Evolutionary conservation across 2,888 invertebrate genomes (phyloP), one percentile per base, ranked within the genome.

Genomic region (Belgica antarctica): DNA sequence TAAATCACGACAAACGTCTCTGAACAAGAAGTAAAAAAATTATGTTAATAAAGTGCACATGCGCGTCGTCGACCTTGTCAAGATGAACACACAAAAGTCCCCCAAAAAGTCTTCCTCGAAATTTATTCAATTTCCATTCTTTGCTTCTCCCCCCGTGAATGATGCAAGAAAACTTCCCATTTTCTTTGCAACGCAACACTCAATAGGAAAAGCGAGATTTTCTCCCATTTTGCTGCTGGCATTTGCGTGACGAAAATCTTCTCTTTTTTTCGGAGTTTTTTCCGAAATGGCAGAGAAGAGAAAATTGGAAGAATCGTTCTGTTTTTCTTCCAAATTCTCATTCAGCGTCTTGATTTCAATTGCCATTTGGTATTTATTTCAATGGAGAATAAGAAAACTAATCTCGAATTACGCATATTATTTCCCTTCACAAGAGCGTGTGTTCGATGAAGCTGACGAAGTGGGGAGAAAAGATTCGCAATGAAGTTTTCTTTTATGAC

Each of bases 181-280:
- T 52, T 52, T 52, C 52, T 3, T 52, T 22, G 52, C n/a, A 12
- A n/a, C 52, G 24, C 17, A 52, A n/a, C n/a, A 15, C 24, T 52
- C 52, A 52, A 52, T 52, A 25, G 59, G 27, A 59, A 27, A 59
- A 59, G 59, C 19, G 22, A 52, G 19, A 59, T 27, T 27, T 62
- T 62, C 62, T 62, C 62, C 62, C 62, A 62, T 62, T 62, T 62
- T 62, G 62, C 62, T 34, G 62, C 25, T 62, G 62, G 62, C 62
- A 34, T 25, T 34, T 34, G 34, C 31, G 62, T 34, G 62, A 61
- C 61, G 24, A 61, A 61, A 5, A 28, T 61, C 15, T 15, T 61
- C 27, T 12, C 15, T 25, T 27, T 28, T 57, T 57, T 22, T 57
- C 15, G n/a, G n/a, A n/a, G n/a, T n/a, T n/a, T 28, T 27, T 15